A percentile compares a stretch with the other conserved stretches of the same genome.
These are phyloP conservation scores for Squalus acanthias DNA, from an alignment of 2,797 vertebrate species.

Conservation along the genomic window DNA sequence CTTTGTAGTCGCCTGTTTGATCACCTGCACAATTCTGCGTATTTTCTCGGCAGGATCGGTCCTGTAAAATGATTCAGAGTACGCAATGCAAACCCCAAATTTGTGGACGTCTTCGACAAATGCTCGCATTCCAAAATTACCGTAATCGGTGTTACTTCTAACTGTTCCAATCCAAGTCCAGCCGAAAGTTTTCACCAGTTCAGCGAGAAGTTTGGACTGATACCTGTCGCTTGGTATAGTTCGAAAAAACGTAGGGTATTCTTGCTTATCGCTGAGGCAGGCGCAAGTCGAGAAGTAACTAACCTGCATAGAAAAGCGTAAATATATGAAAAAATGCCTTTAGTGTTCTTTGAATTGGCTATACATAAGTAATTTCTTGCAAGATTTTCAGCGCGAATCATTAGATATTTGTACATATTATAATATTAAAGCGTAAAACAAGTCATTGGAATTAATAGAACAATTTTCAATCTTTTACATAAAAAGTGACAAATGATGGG, in stretches of 20 bases:
- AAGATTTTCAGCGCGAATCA: background rate
- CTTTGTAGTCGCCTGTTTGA: conserved; percentile 54
- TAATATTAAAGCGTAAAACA: background rate
- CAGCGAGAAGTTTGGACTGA: conserved; percentile 13
- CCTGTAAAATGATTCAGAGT: background rate
- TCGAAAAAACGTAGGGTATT: conserved; percentile 41
- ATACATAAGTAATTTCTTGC: background rate
- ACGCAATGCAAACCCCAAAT: conserved; percentile 59
- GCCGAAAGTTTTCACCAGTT: background rate
- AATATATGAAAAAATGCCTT: background rate
- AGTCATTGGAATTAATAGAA: background rate
- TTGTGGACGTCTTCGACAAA: conserved; percentile 51
- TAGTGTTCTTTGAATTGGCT: background rate
- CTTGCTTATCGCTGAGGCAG: conserved; percentile 43
- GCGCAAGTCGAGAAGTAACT: conserved; percentile 11
- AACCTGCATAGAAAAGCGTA: background rate
- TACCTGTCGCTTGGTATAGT: conserved; percentile 43
- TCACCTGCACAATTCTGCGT: conserved; percentile 55
- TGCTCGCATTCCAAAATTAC: conserved; percentile 55
- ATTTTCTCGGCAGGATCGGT: conserved; percentile 52
- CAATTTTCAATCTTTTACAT: background rate
- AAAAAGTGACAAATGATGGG: no score
- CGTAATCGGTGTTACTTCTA: conserved; percentile 53
- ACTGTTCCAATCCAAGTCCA: conserved; percentile 40
- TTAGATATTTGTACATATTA: background rate